Conservation (phyloP, 2,888 invertebrate genomes). For the Drosophila bunnanda region DNA sequence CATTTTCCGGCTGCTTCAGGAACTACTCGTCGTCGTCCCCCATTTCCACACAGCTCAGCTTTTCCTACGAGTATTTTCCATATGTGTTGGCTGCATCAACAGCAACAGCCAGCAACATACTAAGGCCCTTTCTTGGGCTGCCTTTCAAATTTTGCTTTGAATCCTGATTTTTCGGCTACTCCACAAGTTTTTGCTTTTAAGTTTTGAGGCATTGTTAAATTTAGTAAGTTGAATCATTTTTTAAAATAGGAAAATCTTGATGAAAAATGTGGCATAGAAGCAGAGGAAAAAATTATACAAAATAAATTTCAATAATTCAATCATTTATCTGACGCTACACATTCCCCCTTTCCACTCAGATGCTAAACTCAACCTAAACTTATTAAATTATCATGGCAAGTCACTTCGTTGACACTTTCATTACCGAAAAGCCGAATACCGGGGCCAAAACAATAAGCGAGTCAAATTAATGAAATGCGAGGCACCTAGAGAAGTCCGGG, state of each 20-base stretch:
- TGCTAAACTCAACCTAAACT: constrained; percentile 60
- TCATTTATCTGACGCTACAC: not conserved
- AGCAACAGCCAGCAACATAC: constrained; percentile 30
- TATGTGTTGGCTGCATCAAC: constrained; percentile 36
- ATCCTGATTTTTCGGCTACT: constrained; percentile 8
- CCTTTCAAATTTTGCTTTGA: constrained; percentile 36
- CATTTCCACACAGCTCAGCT: constrained; percentile 19
- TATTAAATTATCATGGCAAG: constrained; percentile 74
- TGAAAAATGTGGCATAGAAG: not conserved
- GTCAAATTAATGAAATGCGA: constrained; percentile 73
- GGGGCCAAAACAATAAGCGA: constrained; percentile 49
- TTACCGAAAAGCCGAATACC: constrained; percentile 11
- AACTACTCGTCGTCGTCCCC: constrained; percentile 17
- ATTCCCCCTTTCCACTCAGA: not conserved
- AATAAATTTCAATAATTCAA: not conserved
- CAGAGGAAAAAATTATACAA: not conserved
- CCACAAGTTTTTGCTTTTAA: not conserved
- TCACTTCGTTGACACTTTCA: constrained; percentile 61
- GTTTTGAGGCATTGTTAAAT: not conserved
- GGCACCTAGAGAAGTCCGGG: constrained; percentile 66
- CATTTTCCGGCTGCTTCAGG: constrained; percentile 21
- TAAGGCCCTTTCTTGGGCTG: constrained; percentile 25
- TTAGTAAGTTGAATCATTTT: not conserved
- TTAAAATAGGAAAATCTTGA: not conserved
- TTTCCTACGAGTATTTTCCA: constrained; percentile 32